Evolutionary conservation across 23 tunicate species (phyloP), one percentile per base, ranked within the genome.

Genomic region (Botrylloides violaceus): DNA sequence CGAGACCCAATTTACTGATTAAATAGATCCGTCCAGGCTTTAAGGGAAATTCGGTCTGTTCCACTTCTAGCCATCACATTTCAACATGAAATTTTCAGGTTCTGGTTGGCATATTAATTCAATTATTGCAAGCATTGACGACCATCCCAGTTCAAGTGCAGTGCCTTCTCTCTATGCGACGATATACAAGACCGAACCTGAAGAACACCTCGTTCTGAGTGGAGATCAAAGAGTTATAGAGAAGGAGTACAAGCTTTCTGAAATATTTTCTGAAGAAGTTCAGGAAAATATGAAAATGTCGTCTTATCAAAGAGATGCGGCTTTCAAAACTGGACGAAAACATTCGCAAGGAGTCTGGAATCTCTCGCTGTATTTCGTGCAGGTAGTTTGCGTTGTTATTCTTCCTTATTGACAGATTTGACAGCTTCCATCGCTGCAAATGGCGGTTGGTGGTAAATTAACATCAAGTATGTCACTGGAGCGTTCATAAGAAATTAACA

Each of bases 121-220:
- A 0, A 43, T 68, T 23, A n/a, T 32, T 56, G 37, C 37, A 39
- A 37, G 74, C 57, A 68, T 68, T 43, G 74, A 68, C 1, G 74
- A 68, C 37, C 74, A 39, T 19, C 74, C 74, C 1, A 68, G 74
- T 43, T 43, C 57, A 12, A 68, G 74, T 25, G 74, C 74, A 1
- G 32, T 43, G 0, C 25, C 74, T 4, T 23, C 29, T 2, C 18
- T 43, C 24, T 20, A 68, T 36, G 21, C 74, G 6, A 43, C 37
- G 37, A 34, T 65, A 3, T 80, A 80, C 78, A 61, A 59, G 26
- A 26, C 72, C 20, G 62, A 71, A 30, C 60, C 71, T 29, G 78
- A 80, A 6, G 77, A 80, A 34, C 34, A 22, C n/a, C 71, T 80
- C 47, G 37, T 70, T 25, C 36, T 76, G 19, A 43, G 56, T 2